These are phyloP conservation scores for Phainopepla nitens DNA, from an alignment of 2,113 vertebrate species.

Conservation along the genomic window DNA sequence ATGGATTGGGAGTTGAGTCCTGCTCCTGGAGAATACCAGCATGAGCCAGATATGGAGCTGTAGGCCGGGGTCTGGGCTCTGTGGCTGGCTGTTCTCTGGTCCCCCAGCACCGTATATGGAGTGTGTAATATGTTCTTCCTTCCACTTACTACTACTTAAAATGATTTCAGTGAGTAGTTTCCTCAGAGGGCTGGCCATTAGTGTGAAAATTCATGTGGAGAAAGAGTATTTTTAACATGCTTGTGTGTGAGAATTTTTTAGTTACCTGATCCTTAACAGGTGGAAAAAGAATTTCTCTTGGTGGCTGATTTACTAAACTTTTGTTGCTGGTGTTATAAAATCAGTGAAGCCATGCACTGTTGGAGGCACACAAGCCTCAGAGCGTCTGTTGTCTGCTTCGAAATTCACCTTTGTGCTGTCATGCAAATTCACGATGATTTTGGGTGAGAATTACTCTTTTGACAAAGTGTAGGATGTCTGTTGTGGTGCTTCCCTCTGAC, in stretches of 20 bases:
- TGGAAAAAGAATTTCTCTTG: not conserved
- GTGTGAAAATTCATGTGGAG: not conserved
- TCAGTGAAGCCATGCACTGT: not conserved
- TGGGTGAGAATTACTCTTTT: slow-evolving; percentile 59
- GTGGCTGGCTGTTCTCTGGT: not conserved
- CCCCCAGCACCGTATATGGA: not conserved
- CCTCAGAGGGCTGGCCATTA: not conserved
- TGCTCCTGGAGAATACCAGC: not conserved
- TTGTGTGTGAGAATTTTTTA: not conserved
- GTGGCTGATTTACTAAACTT: not conserved
- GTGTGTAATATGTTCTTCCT: not conserved
- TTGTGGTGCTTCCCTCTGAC: slow-evolving; percentile 53
- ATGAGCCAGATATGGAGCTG: not conserved
- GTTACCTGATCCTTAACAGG: not conserved
- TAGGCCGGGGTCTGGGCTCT: not conserved
- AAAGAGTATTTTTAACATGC: not conserved
- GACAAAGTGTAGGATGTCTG: slow-evolving; percentile 60
- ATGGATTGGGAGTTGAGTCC: not conserved
- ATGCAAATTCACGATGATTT: slow-evolving; percentile 50
- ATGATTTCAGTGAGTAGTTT: not conserved
- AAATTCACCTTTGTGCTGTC: slow-evolving; percentile 60
- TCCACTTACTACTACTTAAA: not conserved
- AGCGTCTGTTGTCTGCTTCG: slow-evolving; percentile 44
- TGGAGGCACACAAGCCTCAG: not conserved
- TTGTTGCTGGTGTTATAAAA: not conserved